Percentiles rank a stretch among this genome's conserved stretches.
phyloP scores from a whole-genome alignment of 2,888 invertebrate species.

The Apoderus coryli region DNA sequence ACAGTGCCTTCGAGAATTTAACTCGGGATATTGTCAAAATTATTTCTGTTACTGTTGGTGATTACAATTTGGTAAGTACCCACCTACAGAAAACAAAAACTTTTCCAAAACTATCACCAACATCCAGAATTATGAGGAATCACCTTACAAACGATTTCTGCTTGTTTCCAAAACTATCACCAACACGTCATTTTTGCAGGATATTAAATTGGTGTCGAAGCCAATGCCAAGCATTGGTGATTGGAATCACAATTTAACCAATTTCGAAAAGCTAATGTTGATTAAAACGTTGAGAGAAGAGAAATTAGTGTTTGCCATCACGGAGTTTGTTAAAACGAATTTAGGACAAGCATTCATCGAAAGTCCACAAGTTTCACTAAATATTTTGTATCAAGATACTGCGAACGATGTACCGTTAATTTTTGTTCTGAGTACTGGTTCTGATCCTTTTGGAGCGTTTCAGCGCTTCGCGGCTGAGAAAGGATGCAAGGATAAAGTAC shows the following conservation, averaged over 20 bases:
- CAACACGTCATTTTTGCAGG: constrained; percentile 31
- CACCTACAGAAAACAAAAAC: too few species aligned
- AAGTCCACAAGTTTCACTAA: constrained; percentile 59
- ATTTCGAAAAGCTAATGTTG: constrained; percentile 71
- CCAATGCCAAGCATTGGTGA: constrained; percentile 22
- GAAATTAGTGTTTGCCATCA: constrained; percentile 66
- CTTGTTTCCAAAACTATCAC: too few species aligned
- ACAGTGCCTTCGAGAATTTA: constrained; percentile 40
- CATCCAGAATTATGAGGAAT: too few species aligned
- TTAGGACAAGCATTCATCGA: constrained; percentile 71
- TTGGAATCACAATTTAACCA: constrained; percentile 49
- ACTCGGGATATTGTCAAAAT: constrained; percentile 37
- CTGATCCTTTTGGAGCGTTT: constrained; percentile 75
- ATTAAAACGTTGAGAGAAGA: constrained; percentile 65
- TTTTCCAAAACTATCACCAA: too few species aligned
- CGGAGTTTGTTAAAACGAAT: constrained; percentile 62
- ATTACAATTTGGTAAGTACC: constrained; percentile 40
- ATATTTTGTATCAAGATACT: constrained; percentile 52
- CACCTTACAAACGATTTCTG: too few species aligned
- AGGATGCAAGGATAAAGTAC: constrained; percentile 51
- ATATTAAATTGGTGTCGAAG: constrained; percentile 38
- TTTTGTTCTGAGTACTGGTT: constrained; percentile 77
- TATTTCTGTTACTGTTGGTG: constrained; percentile 44
- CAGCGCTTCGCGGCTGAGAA: constrained; percentile 66
- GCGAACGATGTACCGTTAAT: constrained; percentile 61